phyloP scores from a whole-genome alignment of 2,888 invertebrate species.

The Scaptomyza cyrtandrae region DNA sequence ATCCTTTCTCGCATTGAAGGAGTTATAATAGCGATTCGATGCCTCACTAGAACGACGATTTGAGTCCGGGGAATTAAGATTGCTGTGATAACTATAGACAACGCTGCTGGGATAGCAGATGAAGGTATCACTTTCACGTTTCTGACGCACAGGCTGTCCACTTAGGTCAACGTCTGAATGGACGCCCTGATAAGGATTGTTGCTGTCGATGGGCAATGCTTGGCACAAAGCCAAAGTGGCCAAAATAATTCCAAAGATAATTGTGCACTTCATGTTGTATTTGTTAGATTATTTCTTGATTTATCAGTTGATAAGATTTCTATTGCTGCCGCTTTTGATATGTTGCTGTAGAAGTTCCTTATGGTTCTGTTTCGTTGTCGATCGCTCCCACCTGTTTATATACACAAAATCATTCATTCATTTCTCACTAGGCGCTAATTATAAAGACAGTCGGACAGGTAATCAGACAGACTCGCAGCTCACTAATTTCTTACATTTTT shows the following conservation, averaged over 20 bases:
- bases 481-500: conserved; percentile 60
- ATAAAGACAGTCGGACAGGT: conserved; percentile 40
- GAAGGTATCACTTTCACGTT: conserved; percentile 53
- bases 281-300: background rate
- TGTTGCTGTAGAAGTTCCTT: conserved; percentile 48
- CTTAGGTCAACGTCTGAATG: conserved; percentile 51
- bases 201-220: conserved; percentile 37
- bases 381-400: conserved; percentile 45
- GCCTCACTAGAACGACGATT: conserved; percentile 54
- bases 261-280: conserved; percentile 46
- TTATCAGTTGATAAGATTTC: background rate
- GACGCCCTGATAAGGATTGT: conserved; percentile 27
- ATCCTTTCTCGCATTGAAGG: conserved; percentile 44
- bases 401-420: conserved; percentile 28
- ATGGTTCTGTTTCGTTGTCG: conserved; percentile 53
- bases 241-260: conserved; percentile 33
- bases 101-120: conserved; percentile 70
- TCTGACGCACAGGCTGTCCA: conserved; percentile 55
- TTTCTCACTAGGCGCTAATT: conserved; percentile 61
- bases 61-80: conserved; percentile 7
- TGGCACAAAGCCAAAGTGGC: conserved; percentile 23
- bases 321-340: conserved; percentile 23
- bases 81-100: conserved; percentile 54
- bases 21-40: conserved; percentile 28
- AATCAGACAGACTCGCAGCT: conserved; percentile 27